Evolutionary conservation across 2,113 vertebrate species (phyloP), one percentile per base, ranked within the genome.

Genomic region (Hippocampus barbouri): DNA sequence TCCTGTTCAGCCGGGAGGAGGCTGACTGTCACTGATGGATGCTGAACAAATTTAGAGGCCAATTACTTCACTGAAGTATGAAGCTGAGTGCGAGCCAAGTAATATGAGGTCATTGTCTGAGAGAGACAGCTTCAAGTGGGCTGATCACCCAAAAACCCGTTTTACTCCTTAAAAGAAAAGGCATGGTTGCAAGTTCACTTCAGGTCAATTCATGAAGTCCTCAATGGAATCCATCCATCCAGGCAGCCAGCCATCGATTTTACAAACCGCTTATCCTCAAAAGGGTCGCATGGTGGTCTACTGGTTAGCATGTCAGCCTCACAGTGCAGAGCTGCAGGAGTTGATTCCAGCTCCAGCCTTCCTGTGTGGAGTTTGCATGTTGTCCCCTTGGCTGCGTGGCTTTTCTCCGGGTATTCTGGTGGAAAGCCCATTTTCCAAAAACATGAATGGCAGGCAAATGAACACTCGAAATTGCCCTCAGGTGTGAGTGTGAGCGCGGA

Each of bases 11-110:
- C 66, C 11, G 62, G 40, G 18, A 43, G 73, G 79, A 82, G 65
- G 23, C 70, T 7, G 23, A 56, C 74, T 73, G 77, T 82, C 83
- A 78, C 54, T 3, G 49, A 59, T 43, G 38, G 68, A 80, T 74
- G 65, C 72, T 62, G 69, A 10, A 54, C 76, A 69, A 78, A 80
- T 74, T 79, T 65, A 70, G 65, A 71, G 80, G 73, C 84, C 83
- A 87, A 86, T 87, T 85, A 84, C 81, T 66, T 66, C 78, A 63
- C 10, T 77, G 69, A 72, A 80, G 81, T 61, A 76, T 79, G 83
- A 84, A 79, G 68, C 54, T 5, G 25, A 57, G 62, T 66, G 67
- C 53, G 66, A 67, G 66, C 53, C 34, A 25, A 65, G 69, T 14
- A 38, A 41, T 76, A 66, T 3, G 66, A 69, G 79, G 80, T 85